Evolutionary conservation across 2,888 invertebrate genomes (phyloP), one percentile per base, ranked within the genome.

Genomic region (Yponomeuta malinellus): DNA sequence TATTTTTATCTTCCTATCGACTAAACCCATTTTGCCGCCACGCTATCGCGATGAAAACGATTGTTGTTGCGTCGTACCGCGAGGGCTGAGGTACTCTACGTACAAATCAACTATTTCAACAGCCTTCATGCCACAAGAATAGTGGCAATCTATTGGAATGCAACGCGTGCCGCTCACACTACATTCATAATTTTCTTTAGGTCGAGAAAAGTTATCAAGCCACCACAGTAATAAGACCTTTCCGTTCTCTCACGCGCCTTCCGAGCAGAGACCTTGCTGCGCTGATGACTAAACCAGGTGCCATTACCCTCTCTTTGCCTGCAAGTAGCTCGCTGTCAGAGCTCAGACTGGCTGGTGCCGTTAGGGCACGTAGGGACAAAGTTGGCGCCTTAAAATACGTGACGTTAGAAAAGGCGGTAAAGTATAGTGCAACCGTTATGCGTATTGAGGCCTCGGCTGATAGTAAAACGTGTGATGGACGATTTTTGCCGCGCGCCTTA

Each of bases 111-210:
- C 29, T 33, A 65, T 65, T 65, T 10, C 65, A 72, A 75, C 76
- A 72, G 76, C 52, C 79, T 77, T 43, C 43, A 43, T 43, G 79
- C 81, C 78, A 77, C 79, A 78, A 78, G 59, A 70, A n/a, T 74
- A 75, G 80, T 81, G 81, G 83, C 79, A 76, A 76, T 78, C 80
- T 78, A 84, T 86, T 87, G 79, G 79, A 81, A 86, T 84, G 81
- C 81, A 73, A 15, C 29, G 23, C 78, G 77, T 82, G 76, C 77
- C 77, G 78, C 77, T 71, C 68, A 73, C 74, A 73, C 73, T 73
- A 86, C 82, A 84, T 87, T 87, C 85, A 88, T 87, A 87, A 88
- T 89, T 88, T 87, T 88, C 86, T 88, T 82, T 89, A 82, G 88
- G 88, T 88, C 88, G 89, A 77, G 83, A 83, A 84, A 83, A 85